These are phyloP conservation scores for Tetanocera ferruginea DNA, from an alignment of 2,888 invertebrate genomes.

Conservation along the genomic window DNA sequence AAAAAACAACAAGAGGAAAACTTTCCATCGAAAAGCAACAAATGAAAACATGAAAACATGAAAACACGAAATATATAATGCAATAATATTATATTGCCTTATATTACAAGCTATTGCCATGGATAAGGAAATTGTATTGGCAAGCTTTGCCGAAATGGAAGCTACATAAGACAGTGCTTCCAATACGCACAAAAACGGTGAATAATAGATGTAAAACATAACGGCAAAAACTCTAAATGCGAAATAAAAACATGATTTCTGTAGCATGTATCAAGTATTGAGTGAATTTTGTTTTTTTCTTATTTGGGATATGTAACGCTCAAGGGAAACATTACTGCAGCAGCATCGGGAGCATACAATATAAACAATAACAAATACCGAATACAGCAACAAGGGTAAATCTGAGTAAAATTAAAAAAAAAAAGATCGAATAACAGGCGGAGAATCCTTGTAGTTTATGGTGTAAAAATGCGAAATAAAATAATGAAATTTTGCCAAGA, in stretches of 20 bases:
- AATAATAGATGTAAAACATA: neutral
- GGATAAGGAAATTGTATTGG: too few species aligned
- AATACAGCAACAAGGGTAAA: constrained; percentile 46
- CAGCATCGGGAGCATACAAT: constrained; percentile 56
- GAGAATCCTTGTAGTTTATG: constrained; percentile 49
- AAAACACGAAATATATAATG: too few species aligned
- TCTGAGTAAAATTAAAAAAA: constrained; percentile 13
- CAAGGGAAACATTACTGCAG: constrained; percentile 41
- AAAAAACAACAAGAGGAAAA: too few species aligned
- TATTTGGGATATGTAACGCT: neutral
- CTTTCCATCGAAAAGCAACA: too few species aligned
- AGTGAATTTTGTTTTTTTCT: too few species aligned
- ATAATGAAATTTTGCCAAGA: neutral
- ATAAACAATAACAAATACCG: constrained; percentile 55
- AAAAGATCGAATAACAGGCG: neutral
- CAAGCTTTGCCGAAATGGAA: too few species aligned
- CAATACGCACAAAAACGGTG: neutral
- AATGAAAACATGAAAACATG: too few species aligned
- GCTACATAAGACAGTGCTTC: too few species aligned
- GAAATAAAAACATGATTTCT: too few species aligned
- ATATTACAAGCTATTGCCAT: too few species aligned
- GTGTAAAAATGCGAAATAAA: constrained; percentile 56
- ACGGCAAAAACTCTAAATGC: neutral
- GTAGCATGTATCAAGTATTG: too few species aligned
- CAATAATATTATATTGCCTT: too few species aligned